Evolutionary conservation across 2,888 invertebrate genomes (phyloP).

Genomic region (Parthenolecanium corni): DNA sequence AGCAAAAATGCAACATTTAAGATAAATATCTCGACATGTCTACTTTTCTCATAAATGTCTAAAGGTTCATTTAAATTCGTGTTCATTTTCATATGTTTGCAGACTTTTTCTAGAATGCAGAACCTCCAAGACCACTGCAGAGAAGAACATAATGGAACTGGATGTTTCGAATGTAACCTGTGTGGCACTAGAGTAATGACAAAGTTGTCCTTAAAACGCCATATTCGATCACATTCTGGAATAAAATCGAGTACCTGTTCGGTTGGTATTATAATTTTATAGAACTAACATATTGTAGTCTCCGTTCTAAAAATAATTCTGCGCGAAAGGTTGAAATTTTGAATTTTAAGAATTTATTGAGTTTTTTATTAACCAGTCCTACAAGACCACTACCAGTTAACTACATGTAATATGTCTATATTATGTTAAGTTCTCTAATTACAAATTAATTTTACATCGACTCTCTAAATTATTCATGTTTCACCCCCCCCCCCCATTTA

Average conservation of each 20-base stretch:
- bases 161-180: slow-evolving; percentile 16
- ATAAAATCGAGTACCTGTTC: neutral
- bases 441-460: no score
- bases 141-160: slow-evolving; percentile 9
- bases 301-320: no score
- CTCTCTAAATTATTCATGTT: no score
- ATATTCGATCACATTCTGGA: slow-evolving; percentile 7
- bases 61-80: no score
- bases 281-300: neutral
- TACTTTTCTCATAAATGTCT: no score
- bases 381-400: no score
- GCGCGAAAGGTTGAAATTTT: no score
- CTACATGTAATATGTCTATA: no score
- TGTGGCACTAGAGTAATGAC: slow-evolving; percentile 11
- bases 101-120: slow-evolving; percentile 11
- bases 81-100: neutral
- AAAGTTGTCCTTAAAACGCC: slow-evolving; percentile 6
- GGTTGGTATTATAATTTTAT: neutral
- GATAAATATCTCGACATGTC: no score
- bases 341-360: neutral
- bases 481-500: no score
- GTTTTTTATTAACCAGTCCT: neutral
- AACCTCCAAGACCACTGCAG: slow-evolving; percentile 11
- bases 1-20: no score
- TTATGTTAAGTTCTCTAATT: no score